phyloP scores from a whole-genome alignment of 2,888 invertebrate species.

The Drosophila subsilvestris region DNA sequence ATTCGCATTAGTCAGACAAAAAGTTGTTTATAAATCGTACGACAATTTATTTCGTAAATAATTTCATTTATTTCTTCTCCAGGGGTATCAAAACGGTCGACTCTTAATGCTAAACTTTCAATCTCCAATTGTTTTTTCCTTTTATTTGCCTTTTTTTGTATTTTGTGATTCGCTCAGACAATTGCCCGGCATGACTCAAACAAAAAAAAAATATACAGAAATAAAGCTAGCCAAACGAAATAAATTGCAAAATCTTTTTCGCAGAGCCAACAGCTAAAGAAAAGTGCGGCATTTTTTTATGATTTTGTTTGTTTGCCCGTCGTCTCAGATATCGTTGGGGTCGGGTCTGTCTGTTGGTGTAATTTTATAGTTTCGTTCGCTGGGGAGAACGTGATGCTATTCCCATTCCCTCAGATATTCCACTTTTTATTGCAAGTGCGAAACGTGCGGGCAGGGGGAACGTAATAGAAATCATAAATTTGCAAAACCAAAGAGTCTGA shows the following conservation, averaged over 20 bases:
- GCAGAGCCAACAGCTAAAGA: constrained; percentile 43
- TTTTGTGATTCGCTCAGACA: constrained; percentile 48
- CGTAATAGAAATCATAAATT: constrained; percentile 46
- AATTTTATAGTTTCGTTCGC: constrained; percentile 60
- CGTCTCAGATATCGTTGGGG: constrained; percentile 13
- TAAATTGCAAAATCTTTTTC: constrained; percentile 78
- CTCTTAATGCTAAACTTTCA: not conserved
- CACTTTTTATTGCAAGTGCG: constrained; percentile 38
- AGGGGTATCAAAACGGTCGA: not conserved
- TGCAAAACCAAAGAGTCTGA: constrained; percentile 40
- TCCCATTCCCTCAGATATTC: constrained; percentile 39
- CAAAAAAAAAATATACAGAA: constrained; percentile 15
- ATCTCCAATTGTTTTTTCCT: constrained; percentile 33
- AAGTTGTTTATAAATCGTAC: no score
- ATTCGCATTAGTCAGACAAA: no score
- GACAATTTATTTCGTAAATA: no score
- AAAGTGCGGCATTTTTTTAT: constrained; percentile 74
- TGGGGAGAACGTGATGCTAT: constrained; percentile 64
- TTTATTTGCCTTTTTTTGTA: constrained; percentile 10
- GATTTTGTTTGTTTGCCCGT: constrained; percentile 51
- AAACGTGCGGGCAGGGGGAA: not conserved
- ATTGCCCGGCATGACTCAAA: constrained; percentile 74
- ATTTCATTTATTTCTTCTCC: no score
- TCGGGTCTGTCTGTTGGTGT: constrained; percentile 14
- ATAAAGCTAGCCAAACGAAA: constrained; percentile 48